Conservation (phyloP, 2,888 invertebrate genomes). For the Ornithoptera alexandrae region DNA sequence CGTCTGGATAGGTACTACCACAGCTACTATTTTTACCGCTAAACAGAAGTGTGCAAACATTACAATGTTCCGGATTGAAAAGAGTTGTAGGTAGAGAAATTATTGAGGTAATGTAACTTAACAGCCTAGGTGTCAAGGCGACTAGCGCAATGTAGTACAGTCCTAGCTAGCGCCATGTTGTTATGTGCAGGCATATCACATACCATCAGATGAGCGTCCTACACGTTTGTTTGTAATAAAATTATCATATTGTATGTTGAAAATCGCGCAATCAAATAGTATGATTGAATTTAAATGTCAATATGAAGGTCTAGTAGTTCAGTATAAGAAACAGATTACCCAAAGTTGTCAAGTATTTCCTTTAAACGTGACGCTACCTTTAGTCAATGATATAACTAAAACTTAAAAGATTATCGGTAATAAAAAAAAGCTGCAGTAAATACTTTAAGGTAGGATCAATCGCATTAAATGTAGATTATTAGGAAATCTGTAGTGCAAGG, state of each 20-base stretch:
- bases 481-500: neutral
- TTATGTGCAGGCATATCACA: no score
- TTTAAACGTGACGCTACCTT: conserved; percentile 7
- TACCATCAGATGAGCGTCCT: no score
- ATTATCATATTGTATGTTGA: neutral
- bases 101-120: no score
- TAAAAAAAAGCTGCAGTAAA: neutral
- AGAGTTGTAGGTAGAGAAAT: no score
- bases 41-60: no score
- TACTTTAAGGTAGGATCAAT: neutral
- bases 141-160: no score
- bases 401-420: neutral
- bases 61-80: no score
- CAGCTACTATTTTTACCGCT: no score
- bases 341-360: conserved; percentile 8
- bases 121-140: no score
- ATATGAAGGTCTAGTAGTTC: neutral
- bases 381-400: neutral
- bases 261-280: neutral
- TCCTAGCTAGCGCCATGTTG: no score
- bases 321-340: conserved; percentile 18
- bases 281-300: conserved; percentile 7
- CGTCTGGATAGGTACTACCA: no score
- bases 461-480: neutral
- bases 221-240: neutral